Conservation (phyloP, 2,888 invertebrate species). For the Hirudinaria manillensis region DNA sequence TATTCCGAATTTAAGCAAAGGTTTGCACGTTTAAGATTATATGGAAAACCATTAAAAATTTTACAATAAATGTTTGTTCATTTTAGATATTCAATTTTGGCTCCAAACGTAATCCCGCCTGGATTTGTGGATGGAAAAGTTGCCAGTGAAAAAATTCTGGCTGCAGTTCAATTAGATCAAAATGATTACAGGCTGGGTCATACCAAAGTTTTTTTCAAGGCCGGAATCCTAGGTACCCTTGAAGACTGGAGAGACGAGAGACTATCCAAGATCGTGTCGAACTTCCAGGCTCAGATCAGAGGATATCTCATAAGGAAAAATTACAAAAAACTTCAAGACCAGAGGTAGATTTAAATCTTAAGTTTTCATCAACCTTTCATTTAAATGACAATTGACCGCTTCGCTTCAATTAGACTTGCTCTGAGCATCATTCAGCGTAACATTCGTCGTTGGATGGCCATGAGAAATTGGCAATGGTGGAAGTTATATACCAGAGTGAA, state of each 20-base stretch:
- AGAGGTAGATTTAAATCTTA: slow-evolving; percentile 63
- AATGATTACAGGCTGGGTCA: slow-evolving; percentile 95
- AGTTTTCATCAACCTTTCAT: background rate
- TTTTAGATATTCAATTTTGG: slow-evolving; percentile 73
- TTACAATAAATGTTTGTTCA: background rate
- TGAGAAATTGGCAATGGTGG: slow-evolving; percentile 99
- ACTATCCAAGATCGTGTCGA: slow-evolving; percentile 87
- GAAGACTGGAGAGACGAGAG: slow-evolving; percentile 99
- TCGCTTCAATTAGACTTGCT: slow-evolving; percentile 65
- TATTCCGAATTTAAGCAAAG: slow-evolving; percentile 99
- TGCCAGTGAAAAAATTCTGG: slow-evolving; percentile 63
- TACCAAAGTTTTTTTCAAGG: slow-evolving; percentile 97
- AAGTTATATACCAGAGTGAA: slow-evolving; percentile 99
- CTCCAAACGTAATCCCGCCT: slow-evolving; percentile 69
- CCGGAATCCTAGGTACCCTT: slow-evolving; percentile 99
- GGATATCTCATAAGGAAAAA: slow-evolving; percentile 68
- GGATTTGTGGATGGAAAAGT: slow-evolving; percentile 59
- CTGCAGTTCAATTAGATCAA: slow-evolving; percentile 69
- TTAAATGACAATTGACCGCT: background rate
- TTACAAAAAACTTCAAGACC: slow-evolving; percentile 95
- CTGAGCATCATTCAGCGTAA: slow-evolving; percentile 98
- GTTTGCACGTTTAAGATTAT: slow-evolving; percentile 57
- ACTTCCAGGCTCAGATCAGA: slow-evolving; percentile 82
- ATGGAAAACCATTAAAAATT: background rate
- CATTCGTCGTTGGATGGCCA: slow-evolving; percentile 95